A percentile compares a stretch with the other conserved stretches of the same genome.
These are phyloP conservation scores for Arrhamphus sclerolepis DNA, from an alignment of 2,797 vertebrate species.

Conservation along the genomic window DNA sequence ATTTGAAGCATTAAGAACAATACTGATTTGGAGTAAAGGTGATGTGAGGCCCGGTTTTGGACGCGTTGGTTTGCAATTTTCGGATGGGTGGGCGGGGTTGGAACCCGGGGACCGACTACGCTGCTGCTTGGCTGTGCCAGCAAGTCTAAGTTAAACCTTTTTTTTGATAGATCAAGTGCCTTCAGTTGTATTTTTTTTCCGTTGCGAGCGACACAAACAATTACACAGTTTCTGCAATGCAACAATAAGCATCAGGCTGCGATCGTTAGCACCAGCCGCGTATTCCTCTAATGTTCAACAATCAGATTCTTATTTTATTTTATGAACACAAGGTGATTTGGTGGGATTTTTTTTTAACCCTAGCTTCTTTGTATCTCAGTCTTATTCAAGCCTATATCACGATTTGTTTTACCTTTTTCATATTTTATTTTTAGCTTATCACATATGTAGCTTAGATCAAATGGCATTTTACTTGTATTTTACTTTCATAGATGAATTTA, in stretches of 20 bases:
- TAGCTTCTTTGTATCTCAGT: conserved; percentile 84
- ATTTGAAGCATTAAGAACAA: conserved; percentile 77
- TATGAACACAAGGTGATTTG: conserved; percentile 81
- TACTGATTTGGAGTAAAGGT: conserved; percentile 84
- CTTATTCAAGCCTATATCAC: conserved; percentile 89
- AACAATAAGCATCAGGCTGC: conserved; percentile 56
- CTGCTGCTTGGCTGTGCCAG: conserved; percentile 86
- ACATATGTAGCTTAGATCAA: conserved; percentile 73
- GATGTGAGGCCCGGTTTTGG: conserved; percentile 57
- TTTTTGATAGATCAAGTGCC: conserved; percentile 84
- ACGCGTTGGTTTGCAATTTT: conserved; percentile 46
- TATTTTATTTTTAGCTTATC: conserved; percentile 68
- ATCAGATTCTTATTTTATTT: conserved; percentile 73
- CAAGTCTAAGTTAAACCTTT: conserved; percentile 80
- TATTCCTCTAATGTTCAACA: conserved; percentile 67
- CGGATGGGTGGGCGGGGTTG: conserved; percentile 15
- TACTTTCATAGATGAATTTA: conserved; percentile 60
- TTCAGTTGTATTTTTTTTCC: conserved; percentile 78
- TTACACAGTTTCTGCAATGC: conserved; percentile 62
- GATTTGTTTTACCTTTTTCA: conserved; percentile 75
- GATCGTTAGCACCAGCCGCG: conserved; percentile 47
- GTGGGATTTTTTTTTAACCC: conserved; percentile 77
- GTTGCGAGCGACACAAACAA: conserved; percentile 69
- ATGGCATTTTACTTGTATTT: conserved; percentile 57
- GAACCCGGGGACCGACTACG: conserved; percentile 64